Percentiles rank a stretch among this genome's conserved stretches.
Evolutionary conservation across 2,888 invertebrate species (phyloP).

Genomic region (Diarsia brunnea): DNA sequence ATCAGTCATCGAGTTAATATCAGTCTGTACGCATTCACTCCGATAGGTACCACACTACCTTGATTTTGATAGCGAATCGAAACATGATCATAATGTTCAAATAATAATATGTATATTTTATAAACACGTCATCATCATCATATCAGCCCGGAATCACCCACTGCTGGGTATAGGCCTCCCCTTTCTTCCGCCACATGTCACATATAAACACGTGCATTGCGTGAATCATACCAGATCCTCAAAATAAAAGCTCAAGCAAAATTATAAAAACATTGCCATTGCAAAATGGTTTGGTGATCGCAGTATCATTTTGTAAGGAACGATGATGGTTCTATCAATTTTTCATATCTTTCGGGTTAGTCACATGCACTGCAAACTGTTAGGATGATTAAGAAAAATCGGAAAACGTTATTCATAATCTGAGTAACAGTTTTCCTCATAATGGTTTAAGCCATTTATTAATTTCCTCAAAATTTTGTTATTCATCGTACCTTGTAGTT

Average conservation of each 20-base stretch:
- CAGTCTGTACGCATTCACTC: neutral
- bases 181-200: too few species aligned
- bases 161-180: too few species aligned
- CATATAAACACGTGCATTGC: neutral
- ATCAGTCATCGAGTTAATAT: neutral
- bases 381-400: neutral
- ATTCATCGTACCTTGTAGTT: neutral
- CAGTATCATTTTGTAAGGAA: neutral
- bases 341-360: neutral
- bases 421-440: neutral
- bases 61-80: neutral
- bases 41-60: too few species aligned
- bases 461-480: neutral
- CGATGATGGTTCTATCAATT: neutral
- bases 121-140: too few species aligned
- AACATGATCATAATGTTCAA: neutral
- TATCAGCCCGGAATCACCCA: too few species aligned
- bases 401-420: neutral
- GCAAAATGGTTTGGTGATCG: neutral
- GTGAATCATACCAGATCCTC: neutral
- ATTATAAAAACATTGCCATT: neutral
- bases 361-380: neutral
- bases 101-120: too few species aligned
- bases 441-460: conserved; percentile 1
- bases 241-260: neutral